Conservation (phyloP, 1,140 invertebrate species). For the Aethina tumida region DNA sequence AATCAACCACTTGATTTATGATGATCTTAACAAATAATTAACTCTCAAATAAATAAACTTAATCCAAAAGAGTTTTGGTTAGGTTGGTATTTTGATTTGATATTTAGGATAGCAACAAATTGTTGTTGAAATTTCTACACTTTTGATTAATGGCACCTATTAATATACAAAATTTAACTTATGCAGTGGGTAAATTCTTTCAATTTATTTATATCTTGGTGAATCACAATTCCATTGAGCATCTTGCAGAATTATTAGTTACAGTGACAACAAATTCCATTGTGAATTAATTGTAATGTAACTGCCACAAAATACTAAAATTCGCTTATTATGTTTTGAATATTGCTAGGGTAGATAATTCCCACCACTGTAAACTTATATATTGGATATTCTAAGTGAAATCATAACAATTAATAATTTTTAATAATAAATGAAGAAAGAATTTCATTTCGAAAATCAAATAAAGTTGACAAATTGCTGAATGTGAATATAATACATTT, state of each 20-base stretch:
- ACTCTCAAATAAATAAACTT: constrained; percentile 1
- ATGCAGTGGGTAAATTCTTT: too few relatives aligned
- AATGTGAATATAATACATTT: too few relatives aligned
- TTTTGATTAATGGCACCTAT: constrained; percentile 11
- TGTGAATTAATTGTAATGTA: neutral
- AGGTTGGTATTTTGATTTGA: constrained; percentile 2
- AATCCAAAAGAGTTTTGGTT: neutral
- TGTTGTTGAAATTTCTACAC: constrained; percentile 1
- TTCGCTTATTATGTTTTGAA: constrained; percentile 3
- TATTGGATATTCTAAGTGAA: too few relatives aligned
- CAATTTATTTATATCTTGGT: too few relatives aligned
- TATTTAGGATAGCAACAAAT: neutral
- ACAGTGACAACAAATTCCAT: constrained; percentile 3
- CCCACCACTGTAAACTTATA: too few relatives aligned
- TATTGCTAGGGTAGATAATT: too few relatives aligned
- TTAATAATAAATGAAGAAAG: too few relatives aligned
- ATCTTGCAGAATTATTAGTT: constrained; percentile 11
- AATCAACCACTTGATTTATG: constrained; percentile 7
- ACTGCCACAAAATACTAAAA: neutral
- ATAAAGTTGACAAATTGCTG: too few relatives aligned
- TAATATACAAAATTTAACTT: constrained; percentile 4
- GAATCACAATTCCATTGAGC: constrained; percentile 6
- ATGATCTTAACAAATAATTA: neutral
- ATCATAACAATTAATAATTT: too few relatives aligned
- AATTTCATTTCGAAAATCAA: too few relatives aligned